phyloP scores from a whole-genome alignment of 2,797 vertebrate genomes.

The Champsocephalus esox region DNA sequence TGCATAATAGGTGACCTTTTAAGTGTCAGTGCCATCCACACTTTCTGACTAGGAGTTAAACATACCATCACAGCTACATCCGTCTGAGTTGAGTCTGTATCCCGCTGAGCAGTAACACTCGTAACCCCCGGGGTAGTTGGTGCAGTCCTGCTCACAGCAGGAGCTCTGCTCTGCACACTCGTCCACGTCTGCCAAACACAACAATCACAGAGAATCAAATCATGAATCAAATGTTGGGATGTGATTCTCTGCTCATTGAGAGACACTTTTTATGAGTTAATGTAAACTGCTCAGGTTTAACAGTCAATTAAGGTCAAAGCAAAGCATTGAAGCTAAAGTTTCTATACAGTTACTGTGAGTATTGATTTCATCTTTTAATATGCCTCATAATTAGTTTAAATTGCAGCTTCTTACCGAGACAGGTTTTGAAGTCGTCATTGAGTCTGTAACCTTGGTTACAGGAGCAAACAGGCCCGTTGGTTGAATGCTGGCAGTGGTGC shows the following conservation, averaged over 20 bases:
- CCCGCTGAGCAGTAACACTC: constrained; percentile 94
- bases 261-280: constrained; percentile 18
- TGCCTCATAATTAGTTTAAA: not conserved
- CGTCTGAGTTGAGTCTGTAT: constrained; percentile 87
- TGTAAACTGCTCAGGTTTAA: constrained; percentile 37
- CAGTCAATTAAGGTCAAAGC: not conserved
- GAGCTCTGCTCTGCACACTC: constrained; percentile 87
- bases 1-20: too few relatives aligned
- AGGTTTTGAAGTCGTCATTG: constrained; percentile 89
- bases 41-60: constrained; percentile 3
- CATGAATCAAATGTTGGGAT: constrained; percentile 7
- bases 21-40: constrained; percentile 10
- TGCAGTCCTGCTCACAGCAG: constrained; percentile 94
- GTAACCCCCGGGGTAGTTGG: constrained; percentile 94
- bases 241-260: constrained; percentile 13
- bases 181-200: constrained; percentile 86
- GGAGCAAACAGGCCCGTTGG: constrained; percentile 87
- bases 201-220: constrained; percentile 41
- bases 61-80: constrained; percentile 93
- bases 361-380: not conserved
- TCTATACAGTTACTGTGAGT: not conserved
- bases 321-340: not conserved
- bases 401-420: constrained; percentile 84
- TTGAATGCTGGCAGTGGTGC: constrained; percentile 91
- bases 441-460: constrained; percentile 91